Evolutionary conservation across 2,888 invertebrate genomes (phyloP).

Genomic region (Eurois occulta): DNA sequence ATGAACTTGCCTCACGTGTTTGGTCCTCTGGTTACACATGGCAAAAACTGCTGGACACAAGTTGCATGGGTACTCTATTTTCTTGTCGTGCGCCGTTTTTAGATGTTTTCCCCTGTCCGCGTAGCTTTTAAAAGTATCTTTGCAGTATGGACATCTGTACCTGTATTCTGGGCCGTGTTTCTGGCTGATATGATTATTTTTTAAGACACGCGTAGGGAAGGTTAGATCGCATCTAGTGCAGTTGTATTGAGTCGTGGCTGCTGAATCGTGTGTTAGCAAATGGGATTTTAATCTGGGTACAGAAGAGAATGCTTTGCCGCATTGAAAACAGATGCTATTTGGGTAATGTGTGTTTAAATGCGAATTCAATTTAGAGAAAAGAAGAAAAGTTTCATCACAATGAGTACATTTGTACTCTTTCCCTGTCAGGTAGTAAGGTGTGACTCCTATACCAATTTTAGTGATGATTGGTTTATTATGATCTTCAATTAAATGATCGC

Average conservation of each 20-base stretch:
- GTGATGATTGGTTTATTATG: conserved; percentile 79
- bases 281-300: conserved; percentile 80
- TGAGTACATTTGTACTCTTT: conserved; percentile 77
- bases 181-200: conserved; percentile 76
- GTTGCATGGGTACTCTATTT: conserved; percentile 82
- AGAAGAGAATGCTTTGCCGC: conserved; percentile 83
- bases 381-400: conserved; percentile 78
- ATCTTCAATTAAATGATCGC: conserved; percentile 76
- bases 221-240: conserved; percentile 80
- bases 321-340: conserved; percentile 83
- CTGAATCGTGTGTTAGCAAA: conserved; percentile 75
- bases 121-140: conserved; percentile 81
- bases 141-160: conserved; percentile 80
- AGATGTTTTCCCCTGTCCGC: conserved; percentile 78
- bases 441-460: conserved; percentile 79
- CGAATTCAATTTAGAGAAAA: conserved; percentile 82
- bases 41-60: conserved; percentile 82
- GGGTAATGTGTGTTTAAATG: conserved; percentile 86
- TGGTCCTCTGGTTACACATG: conserved; percentile 81
- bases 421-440: conserved; percentile 77
- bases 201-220: conserved; percentile 75
- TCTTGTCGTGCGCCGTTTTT: conserved; percentile 76
- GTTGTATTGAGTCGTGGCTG: conserved; percentile 68
- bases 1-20: conserved; percentile 83
- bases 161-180: conserved; percentile 75